These are phyloP conservation scores for Yponomeuta plumbellus DNA, from an alignment of 2,888 invertebrate species.

Conservation along the genomic window DNA sequence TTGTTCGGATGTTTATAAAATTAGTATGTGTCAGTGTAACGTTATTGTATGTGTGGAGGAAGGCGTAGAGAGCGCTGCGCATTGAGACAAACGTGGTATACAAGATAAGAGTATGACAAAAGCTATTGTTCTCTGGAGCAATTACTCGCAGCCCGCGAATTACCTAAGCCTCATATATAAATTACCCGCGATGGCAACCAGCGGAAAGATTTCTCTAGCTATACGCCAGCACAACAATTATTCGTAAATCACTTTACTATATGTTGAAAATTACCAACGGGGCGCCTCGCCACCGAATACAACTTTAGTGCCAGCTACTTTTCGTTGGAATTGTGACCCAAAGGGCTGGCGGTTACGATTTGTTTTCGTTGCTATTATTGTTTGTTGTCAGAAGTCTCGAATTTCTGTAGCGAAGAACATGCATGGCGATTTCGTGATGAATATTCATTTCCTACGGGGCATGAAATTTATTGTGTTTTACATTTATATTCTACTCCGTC, in stretches of 20 bases:
- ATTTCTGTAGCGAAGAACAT: slow-evolving; percentile 72
- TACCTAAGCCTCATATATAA: slow-evolving; percentile 77
- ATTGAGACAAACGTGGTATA: slow-evolving; percentile 61
- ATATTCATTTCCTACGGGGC: slow-evolving; percentile 77
- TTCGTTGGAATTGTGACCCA: slow-evolving; percentile 54
- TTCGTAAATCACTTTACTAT: slow-evolving; percentile 78
- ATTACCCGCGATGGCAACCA: slow-evolving; percentile 72
- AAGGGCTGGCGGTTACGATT: slow-evolving; percentile 47
- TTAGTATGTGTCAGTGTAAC: neutral
- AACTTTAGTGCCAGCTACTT: slow-evolving; percentile 40
- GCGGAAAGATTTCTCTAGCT: slow-evolving; percentile 77
- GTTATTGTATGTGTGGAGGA: slow-evolving; percentile 39
- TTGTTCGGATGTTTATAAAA: neutral
- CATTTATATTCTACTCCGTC: slow-evolving; percentile 76
- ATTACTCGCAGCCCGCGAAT: slow-evolving; percentile 74
- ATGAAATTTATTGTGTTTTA: slow-evolving; percentile 78
- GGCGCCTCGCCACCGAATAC: slow-evolving; percentile 50
- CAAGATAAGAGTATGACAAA: slow-evolving; percentile 74
- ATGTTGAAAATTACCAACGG: slow-evolving; percentile 75
- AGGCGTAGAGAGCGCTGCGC: slow-evolving; percentile 36
- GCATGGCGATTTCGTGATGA: slow-evolving; percentile 77
- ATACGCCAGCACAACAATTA: slow-evolving; percentile 76
- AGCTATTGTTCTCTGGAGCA: slow-evolving; percentile 74
- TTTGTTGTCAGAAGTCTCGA: slow-evolving; percentile 53
- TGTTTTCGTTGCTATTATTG: slow-evolving; percentile 40